A percentile compares a stretch with the other conserved stretches of the same genome.
These are phyloP conservation scores for Microctonus brassicae DNA, from an alignment of 2,888 invertebrate genomes.

Conservation along the genomic window DNA sequence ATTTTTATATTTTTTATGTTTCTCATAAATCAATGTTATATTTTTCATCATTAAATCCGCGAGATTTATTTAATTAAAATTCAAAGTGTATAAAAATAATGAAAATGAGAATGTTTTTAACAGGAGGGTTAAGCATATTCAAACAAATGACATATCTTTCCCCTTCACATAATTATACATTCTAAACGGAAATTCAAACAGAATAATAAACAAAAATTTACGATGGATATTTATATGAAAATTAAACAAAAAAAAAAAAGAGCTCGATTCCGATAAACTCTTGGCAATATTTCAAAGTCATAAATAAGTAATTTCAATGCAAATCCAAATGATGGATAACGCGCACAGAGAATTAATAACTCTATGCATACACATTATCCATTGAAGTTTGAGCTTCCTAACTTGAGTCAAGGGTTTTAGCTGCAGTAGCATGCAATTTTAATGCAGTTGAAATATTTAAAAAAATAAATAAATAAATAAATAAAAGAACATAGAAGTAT, in stretches of 20 bases:
- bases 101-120: too few relatives aligned
- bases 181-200: background rate
- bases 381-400: constrained; percentile 63
- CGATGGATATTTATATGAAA: background rate
- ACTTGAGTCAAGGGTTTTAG: constrained; percentile 69
- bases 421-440: constrained; percentile 57
- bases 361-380: constrained; percentile 43
- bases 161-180: constrained; percentile 40
- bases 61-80: background rate
- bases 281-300: constrained; percentile 40
- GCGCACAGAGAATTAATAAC: constrained; percentile 21
- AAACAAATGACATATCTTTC: constrained; percentile 46
- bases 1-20: background rate
- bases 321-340: constrained; percentile 24
- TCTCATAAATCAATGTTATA: background rate
- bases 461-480: constrained; percentile 32
- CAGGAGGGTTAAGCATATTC: constrained; percentile 22
- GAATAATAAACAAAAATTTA: constrained; percentile 17
- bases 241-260: constrained; percentile 16
- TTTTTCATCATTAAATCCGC: background rate
- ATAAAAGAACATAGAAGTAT: constrained; percentile 27
- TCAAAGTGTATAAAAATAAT: constrained; percentile 16
- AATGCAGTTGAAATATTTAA: constrained; percentile 45
- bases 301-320: constrained; percentile 33
- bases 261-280: constrained; percentile 30